Percentiles rank a stretch among this genome's conserved stretches.
phyloP scores from a whole-genome alignment of 2,888 invertebrate genomes.

The Philonicus albiceps region DNA sequence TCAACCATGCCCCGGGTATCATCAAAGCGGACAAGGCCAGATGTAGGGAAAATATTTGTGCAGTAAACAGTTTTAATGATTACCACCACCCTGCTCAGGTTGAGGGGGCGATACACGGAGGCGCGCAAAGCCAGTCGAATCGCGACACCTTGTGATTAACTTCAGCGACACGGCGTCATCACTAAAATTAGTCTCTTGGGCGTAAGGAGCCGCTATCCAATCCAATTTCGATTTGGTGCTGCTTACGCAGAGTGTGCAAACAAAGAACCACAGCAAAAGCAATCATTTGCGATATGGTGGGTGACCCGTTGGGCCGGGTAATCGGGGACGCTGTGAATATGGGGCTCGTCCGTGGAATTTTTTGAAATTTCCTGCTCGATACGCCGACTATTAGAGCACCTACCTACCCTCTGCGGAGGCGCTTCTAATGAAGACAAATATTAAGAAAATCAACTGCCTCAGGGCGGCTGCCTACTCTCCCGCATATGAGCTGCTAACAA shows the following conservation, averaged over 20 bases:
- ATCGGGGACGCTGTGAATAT: background rate
- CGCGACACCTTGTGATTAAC: slow-evolving; percentile 14
- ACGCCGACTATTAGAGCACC: background rate
- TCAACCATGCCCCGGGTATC: background rate
- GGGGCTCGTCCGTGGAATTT: background rate
- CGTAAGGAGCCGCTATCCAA: slow-evolving; percentile 25
- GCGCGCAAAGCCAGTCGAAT: background rate
- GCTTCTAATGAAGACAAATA: slow-evolving; percentile 39
- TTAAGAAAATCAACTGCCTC: slow-evolving; percentile 24
- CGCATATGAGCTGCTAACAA: background rate
- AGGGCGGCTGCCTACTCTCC: background rate
- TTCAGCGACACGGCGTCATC: slow-evolving; percentile 1
- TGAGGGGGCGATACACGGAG: background rate
- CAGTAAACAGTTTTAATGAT: slow-evolving; percentile 46
- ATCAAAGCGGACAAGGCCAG: slow-evolving; percentile 22
- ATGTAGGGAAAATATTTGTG: slow-evolving; percentile 32
- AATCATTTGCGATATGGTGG: slow-evolving; percentile 20
- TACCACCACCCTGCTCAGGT: slow-evolving; percentile 37
- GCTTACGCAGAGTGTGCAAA: background rate
- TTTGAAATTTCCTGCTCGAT: slow-evolving; percentile 5
- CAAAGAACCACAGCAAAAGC: slow-evolving; percentile 28
- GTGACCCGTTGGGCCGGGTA: background rate
- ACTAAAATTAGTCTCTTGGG: slow-evolving; percentile 29
- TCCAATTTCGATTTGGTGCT: slow-evolving; percentile 23
- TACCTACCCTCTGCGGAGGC: background rate